A percentile compares a stretch with the other conserved stretches of the same genome.
Evolutionary conservation across 2,797 vertebrate species (phyloP).

Genomic region (Onychomys arenicola): DNA sequence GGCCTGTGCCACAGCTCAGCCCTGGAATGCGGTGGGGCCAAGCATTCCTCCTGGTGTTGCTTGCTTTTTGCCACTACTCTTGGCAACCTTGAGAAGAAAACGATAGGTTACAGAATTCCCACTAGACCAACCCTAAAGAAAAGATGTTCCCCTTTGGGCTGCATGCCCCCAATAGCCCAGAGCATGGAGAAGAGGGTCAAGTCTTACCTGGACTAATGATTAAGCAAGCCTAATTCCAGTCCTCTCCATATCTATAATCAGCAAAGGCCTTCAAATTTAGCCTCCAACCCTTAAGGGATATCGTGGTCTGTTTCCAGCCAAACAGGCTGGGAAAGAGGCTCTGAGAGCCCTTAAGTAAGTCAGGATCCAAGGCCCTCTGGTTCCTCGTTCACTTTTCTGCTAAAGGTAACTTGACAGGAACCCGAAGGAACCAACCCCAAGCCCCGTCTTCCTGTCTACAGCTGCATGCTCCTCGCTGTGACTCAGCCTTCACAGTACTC

Average conservation of each 20-base stretch:
- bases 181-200: background rate
- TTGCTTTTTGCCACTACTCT: constrained; percentile 50
- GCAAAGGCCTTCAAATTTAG: constrained; percentile 31
- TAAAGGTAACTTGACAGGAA: constrained; percentile 55
- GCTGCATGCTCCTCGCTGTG: constrained; percentile 77
- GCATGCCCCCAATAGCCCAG: background rate
- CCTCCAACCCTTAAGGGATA: background rate
- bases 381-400: constrained; percentile 50
- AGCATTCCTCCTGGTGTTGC: constrained; percentile 20
- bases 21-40: background rate
- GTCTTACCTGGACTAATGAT: background rate
- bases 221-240: constrained; percentile 21
- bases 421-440: constrained; percentile 45
- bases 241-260: constrained; percentile 3
- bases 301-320: constrained; percentile 18
- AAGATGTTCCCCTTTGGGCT: constrained; percentile 45
- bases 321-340: background rate
- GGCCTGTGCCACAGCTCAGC: constrained; percentile 1
- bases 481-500: constrained; percentile 61
- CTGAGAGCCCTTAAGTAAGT: background rate
- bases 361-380: background rate
- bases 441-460: constrained; percentile 62
- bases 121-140: constrained; percentile 53
- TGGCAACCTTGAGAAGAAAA: constrained; percentile 56
- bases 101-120: background rate